phyloP scores from a whole-genome alignment of 2,113 vertebrate species.

The Murina feae region DNA sequence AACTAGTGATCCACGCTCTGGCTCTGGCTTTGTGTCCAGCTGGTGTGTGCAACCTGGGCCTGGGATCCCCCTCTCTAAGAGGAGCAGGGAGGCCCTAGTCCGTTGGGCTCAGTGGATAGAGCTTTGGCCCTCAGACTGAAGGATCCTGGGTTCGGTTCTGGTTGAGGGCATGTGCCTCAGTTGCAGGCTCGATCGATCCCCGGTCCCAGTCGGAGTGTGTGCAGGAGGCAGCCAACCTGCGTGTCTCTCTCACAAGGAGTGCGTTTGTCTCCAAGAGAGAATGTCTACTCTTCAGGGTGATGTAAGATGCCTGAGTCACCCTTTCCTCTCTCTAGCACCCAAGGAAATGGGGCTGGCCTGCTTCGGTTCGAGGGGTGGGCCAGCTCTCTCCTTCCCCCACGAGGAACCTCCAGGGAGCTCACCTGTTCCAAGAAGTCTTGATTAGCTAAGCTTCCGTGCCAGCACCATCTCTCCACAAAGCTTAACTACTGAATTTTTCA shows the following conservation, averaged over 20 bases:
- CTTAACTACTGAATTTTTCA: background rate
- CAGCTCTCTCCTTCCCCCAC: too few species aligned
- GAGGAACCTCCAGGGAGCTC: background rate
- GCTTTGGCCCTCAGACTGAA: too few species aligned
- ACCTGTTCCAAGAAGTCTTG: background rate
- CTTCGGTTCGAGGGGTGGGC: background rate
- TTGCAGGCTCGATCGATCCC: too few species aligned
- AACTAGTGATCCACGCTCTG: background rate
- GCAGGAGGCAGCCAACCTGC: too few species aligned
- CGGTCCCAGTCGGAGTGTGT: too few species aligned
- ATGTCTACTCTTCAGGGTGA: background rate
- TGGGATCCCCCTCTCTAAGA: background rate
- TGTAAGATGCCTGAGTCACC: background rate
- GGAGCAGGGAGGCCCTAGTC: background rate
- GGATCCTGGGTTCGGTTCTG: too few species aligned
- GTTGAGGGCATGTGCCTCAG: too few species aligned
- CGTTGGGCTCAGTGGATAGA: too few species aligned
- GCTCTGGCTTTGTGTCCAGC: background rate
- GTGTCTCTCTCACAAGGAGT: background rate
- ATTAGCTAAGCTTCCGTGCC: background rate
- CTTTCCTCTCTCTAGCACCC: too few species aligned
- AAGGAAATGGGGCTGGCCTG: background rate
- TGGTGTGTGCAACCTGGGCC: background rate
- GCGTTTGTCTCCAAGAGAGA: constrained; percentile 29
- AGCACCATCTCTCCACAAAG: background rate